A percentile compares a stretch with the other conserved stretches of the same genome.
Conservation (phyloP, 53 echinoderm and acorn worm genomes). For the Hippasteria phrygiana region DNA sequence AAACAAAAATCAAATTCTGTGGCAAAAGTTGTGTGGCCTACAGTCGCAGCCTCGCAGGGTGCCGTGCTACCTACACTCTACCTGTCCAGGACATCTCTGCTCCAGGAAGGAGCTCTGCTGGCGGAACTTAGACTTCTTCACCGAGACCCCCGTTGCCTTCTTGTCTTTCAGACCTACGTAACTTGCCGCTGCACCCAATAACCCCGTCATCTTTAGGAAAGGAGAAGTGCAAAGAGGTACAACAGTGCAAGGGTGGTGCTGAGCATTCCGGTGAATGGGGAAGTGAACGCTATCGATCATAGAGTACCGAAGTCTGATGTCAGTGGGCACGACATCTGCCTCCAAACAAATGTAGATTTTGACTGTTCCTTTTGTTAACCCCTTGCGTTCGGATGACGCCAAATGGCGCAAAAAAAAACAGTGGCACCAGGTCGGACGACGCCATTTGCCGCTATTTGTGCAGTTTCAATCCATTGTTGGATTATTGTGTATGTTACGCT, state of each 20-base stretch:
- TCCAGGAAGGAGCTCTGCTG: conserved; percentile 64
- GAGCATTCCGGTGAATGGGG: background rate
- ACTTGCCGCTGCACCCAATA: conserved; percentile 76
- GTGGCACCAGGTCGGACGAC: too few species aligned
- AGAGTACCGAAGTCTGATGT: too few species aligned
- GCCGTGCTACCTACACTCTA: background rate
- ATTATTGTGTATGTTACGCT: too few species aligned
- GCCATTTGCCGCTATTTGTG: too few species aligned
- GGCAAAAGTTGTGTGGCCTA: background rate
- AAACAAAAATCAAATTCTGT: too few species aligned
- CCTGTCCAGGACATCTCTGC: conserved; percentile 52
- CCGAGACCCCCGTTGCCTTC: background rate
- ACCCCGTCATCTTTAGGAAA: conserved; percentile 67
- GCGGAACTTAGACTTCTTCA: conserved; percentile 23
- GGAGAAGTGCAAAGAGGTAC: background rate
- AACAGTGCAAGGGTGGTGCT: background rate
- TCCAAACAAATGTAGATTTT: too few species aligned
- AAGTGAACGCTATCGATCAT: background rate
- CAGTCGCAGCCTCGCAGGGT: too few species aligned
- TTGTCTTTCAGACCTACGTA: conserved; percentile 71
- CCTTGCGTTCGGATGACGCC: too few species aligned
- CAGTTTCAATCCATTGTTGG: too few species aligned
- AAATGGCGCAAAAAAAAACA: too few species aligned
- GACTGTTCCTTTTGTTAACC: too few species aligned
- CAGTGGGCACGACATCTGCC: too few species aligned